Conservation (phyloP, 2,888 invertebrate genomes). For the Alitta virens region DNA sequence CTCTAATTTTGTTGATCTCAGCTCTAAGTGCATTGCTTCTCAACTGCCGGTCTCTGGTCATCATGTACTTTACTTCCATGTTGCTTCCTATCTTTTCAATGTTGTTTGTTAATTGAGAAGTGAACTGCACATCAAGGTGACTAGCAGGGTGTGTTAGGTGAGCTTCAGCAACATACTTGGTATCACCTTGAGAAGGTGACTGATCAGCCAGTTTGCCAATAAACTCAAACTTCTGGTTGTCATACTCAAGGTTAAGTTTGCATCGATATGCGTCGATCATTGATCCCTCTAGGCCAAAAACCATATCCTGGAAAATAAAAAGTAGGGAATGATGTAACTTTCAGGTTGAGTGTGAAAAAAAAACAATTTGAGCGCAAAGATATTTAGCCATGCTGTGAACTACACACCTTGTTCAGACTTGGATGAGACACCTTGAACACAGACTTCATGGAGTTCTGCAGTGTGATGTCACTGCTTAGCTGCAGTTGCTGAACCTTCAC, state of each 20-base stretch:
- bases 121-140: constrained; percentile 35
- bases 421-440: constrained; percentile 22
- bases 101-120: constrained; percentile 28
- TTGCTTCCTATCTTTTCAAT: constrained; percentile 29
- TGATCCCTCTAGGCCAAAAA: neutral
- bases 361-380: neutral
- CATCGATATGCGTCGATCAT: constrained; percentile 2
- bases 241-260: constrained; percentile 12
- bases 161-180: neutral
- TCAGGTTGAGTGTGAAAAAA: neutral
- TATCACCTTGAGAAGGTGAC: constrained; percentile 5
- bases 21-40: constrained; percentile 34
- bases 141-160: constrained; percentile 38
- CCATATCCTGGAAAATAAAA: constrained; percentile 1
- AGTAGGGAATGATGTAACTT: neutral
- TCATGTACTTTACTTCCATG: constrained; percentile 34
- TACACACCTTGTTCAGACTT: constrained; percentile 18
- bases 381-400: no score
- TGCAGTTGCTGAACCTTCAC: constrained; percentile 16
- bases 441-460: constrained; percentile 2
- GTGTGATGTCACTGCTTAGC: constrained; percentile 17
- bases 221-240: constrained; percentile 5
- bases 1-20: constrained; percentile 32
- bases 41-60: constrained; percentile 25
- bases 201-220: constrained; percentile 17